Evolutionary conservation across 2,888 invertebrate species (phyloP), one percentile per base, ranked within the genome.

Genomic region (Notocelia uddmanniana): DNA sequence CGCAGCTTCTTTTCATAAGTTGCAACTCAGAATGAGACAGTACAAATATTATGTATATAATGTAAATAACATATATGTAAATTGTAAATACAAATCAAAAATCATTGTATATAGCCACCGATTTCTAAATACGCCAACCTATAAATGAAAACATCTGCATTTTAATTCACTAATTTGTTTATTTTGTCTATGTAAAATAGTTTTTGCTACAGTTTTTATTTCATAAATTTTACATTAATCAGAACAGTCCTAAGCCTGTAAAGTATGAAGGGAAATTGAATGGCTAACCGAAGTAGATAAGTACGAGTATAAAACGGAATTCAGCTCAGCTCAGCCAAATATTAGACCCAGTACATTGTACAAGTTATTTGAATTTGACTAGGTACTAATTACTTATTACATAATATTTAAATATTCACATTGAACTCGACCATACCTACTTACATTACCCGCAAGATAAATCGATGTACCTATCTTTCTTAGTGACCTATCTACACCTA

Each of bases 231-330:
- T 2, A 48, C n/a, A 15, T 50, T 19, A 50, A 19, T 50, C 26
- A 26, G 26, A 26, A 54, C 54, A 54, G 54, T 54, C 54, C 54
- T 54, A 54, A 54, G 54, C 54, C 54, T 54, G 54, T 54, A 3
- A 54, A 54, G 54, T 54, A 54, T 23, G 54, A 54, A 54, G 54
- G 54, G 54, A 54, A 54, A 26, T 54, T 23, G 23, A 15, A 15
- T 50, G 50, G 50, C 19, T 50, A 19, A 50, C 9, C 18, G 9
- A 50, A 19, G 15, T 19, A 50, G 26, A 3, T 26, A 26, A 48
- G 15, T 5, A n/a, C n/a, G n/a, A n/a, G n/a, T n/a, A n/a, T n/a
- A n/a, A n/a, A n/a, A n/a, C n/a, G n/a, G n/a, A n/a, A n/a, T n/a
- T n/a, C n/a, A n/a, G n/a, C n/a, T n/a, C n/a, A n/a, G n/a, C n/a